Evolutionary conservation across 2,888 invertebrate genomes (phyloP).

Genomic region (Lasioglossum morio): DNA sequence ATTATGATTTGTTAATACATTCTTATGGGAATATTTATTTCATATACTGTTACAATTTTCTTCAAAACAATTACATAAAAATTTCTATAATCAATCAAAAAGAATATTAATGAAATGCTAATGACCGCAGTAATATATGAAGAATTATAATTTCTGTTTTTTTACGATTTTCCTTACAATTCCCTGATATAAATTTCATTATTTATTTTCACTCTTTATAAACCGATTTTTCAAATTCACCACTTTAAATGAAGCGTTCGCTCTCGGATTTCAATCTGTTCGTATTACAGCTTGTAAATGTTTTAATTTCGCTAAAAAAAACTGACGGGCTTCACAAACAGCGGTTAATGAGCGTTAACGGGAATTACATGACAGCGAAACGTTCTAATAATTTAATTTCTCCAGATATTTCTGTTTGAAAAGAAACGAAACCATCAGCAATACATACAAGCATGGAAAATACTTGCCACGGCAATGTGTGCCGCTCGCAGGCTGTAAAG

Average conservation of each 20-base stretch:
- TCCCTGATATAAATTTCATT: neutral
- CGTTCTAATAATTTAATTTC: neutral
- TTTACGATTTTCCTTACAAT: neutral
- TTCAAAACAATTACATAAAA: neutral
- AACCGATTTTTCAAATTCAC: neutral
- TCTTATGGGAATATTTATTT: neutral
- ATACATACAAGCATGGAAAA: neutral
- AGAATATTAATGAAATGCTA: neutral
- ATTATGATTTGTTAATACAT: neutral
- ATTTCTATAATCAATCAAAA: neutral
- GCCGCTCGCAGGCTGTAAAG: neutral
- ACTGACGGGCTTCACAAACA: neutral
- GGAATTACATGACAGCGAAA: neutral
- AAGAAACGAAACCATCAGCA: neutral
- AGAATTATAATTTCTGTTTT: neutral
- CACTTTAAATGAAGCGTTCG: neutral
- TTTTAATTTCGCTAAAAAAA: neutral
- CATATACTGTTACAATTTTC: neutral
- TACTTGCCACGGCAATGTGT: neutral
- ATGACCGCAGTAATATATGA: too few relatives aligned
- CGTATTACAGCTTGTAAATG: neutral
- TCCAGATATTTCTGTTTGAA: neutral
- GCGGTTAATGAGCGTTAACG: neutral
- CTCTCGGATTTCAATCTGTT: neutral
- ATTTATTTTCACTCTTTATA: neutral